Base-by-base conservation (phyloP, 2,113 vertebrate genomes). In the Nematolebias whitei region DNA sequence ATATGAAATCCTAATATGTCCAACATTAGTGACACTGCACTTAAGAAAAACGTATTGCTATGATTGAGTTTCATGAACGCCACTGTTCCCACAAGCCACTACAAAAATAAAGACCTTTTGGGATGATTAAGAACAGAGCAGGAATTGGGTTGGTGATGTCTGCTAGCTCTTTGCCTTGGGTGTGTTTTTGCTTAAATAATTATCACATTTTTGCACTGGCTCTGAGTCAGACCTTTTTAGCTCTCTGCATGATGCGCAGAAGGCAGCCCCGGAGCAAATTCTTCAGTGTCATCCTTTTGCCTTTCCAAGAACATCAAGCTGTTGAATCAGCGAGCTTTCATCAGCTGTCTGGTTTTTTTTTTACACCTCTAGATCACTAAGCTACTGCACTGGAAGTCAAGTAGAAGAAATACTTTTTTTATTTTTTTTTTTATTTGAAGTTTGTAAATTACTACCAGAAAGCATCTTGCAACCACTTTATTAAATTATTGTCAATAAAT, bases 401-500 rank as follows among this genome's bases (percentile, higher is more conserved):
- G 60, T 26, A 79, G 59, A 70, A 80, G 89, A 86, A 87, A 85
- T 71, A 82, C 71, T 83, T 83, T 73, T 88, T 88, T 66, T 51
- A 44, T 16, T 66, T 55, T 43, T 47, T 58, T 67, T 68, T 62
- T 55, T 35, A 54, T 67, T 32, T n/a, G 1, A 5, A 2, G 15
- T 82, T 84, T 80, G 75, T 92, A 86, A 92, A 91, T 91, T 91
- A 90, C 85, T 71, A 76, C 78, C 71, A 18, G 63, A 23, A 88
- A 91, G 84, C 89, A 85, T 91, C 78, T 76, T 80, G 90, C 88
- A 92, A 87, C 80, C 84, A 90, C 89, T 90, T 90, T 75, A 58
- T 85, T 92, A 91, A 91, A 91, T 93, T 84, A 92, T 89, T 73
- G 85, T 74, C 71, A 76, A 91, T 92, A 86, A 90, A 88, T 90